Percentiles rank a stretch among this genome's conserved stretches.
These are phyloP conservation scores for Bellardia bayeri DNA, from an alignment of 2,888 invertebrate genomes.

Conservation along the genomic window DNA sequence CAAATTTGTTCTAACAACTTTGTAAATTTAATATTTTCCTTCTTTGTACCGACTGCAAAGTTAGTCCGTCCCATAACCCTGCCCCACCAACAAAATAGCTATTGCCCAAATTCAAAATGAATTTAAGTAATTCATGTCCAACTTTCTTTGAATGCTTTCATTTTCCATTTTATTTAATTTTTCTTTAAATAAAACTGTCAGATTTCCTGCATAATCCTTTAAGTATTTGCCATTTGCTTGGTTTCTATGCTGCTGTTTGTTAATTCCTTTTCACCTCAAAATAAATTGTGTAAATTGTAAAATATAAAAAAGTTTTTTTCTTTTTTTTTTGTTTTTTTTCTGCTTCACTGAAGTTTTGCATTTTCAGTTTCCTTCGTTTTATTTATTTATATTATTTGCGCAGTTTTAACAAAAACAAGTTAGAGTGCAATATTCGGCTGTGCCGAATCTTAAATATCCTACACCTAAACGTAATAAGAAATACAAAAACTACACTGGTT, in stretches of 20 bases:
- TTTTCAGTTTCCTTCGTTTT: neutral
- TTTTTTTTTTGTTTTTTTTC: neutral
- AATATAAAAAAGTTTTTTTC: neutral
- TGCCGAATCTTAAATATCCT: no score
- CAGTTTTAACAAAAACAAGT: neutral
- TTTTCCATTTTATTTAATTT: neutral
- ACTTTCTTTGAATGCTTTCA: neutral
- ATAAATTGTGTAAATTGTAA: constrained; percentile 3
- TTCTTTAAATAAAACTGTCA: neutral
- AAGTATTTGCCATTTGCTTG: neutral
- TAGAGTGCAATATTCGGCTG: no score
- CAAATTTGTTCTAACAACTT: no score
- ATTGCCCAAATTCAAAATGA: neutral
- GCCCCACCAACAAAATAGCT: neutral
- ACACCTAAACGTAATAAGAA: no score
- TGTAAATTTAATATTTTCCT: no score
- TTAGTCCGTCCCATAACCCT: no score
- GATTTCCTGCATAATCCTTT: neutral
- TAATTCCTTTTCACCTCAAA: neutral
- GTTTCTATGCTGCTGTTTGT: neutral
- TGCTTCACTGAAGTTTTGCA: constrained; percentile 1
- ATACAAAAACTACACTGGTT: no score
- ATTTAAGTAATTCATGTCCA: neutral
- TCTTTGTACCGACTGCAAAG: no score
- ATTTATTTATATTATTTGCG: neutral